Evolutionary conservation across 2,888 invertebrate species (phyloP).

Genomic region (Tipula confusa): DNA sequence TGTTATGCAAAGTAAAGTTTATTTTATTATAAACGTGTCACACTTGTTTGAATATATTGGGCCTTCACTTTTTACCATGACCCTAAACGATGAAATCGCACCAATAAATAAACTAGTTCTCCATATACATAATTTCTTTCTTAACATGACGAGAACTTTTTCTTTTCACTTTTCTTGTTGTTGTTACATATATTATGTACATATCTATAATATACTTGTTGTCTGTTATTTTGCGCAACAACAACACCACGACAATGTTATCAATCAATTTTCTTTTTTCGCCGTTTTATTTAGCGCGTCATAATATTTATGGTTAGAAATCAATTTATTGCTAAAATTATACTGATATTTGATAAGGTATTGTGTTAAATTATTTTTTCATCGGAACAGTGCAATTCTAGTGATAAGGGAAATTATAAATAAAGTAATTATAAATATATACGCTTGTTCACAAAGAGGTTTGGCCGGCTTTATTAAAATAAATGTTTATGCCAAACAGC

Average conservation of each 20-base stretch:
- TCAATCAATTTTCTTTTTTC: constrained; percentile 3
- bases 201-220: neutral
- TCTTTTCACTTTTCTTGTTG: neutral
- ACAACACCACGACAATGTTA: neutral
- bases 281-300: neutral
- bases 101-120: neutral
- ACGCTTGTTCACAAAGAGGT: neutral
- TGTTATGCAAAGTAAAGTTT: no score
- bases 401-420: neutral
- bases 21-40: neutral
- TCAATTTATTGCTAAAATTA: constrained; percentile 5
- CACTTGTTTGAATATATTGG: no score
- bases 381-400: neutral
- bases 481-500: neutral
- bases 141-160: neutral
- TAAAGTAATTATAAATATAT: neutral
- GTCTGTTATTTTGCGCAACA: neutral
- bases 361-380: neutral
- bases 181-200: no score
- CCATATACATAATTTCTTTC: neutral
- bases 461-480: neutral
- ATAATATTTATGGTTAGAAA: neutral
- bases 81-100: neutral
- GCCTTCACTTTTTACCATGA: neutral
- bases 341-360: neutral